Conservation (phyloP, 2,888 invertebrate species). For the Lasioglossum oenotherae region DNA sequence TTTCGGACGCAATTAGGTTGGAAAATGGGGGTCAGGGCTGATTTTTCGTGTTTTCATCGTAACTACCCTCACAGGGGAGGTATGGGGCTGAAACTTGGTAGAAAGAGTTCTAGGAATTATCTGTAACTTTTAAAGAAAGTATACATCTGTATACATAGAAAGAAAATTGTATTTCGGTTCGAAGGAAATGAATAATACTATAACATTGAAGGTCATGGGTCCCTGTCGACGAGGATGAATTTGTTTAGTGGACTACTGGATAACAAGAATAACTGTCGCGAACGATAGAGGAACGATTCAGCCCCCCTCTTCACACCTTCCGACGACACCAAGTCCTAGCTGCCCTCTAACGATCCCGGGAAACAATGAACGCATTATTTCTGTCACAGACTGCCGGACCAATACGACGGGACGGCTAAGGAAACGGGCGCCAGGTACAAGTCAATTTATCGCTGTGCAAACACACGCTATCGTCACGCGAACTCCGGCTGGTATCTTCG, state of each 20-base stretch:
- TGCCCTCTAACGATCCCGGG: conserved; percentile 11
- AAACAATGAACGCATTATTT: conserved; percentile 70
- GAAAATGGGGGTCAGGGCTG: no score
- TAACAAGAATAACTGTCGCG: neutral
- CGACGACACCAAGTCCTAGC: no score
- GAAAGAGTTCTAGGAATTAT: no score
- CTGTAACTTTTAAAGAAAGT: no score
- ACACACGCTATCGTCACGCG: conserved; percentile 79
- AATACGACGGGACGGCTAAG: conserved; percentile 64
- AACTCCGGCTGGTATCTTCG: conserved; percentile 70
- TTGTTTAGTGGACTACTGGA: neutral
- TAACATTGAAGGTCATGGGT: no score
- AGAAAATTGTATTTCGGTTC: no score
- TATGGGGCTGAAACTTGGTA: no score
- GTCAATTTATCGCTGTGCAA: conserved; percentile 81
- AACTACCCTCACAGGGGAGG: no score
- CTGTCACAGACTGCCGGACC: conserved; percentile 48
- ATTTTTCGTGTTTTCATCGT: no score
- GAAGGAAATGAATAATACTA: no score
- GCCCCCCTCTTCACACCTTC: neutral
- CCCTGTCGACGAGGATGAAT: neutral
- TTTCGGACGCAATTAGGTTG: no score
- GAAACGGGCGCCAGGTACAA: conserved; percentile 77
- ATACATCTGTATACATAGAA: no score
- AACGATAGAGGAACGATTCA: neutral